Conservation (phyloP, 2,113 vertebrate genomes). For the Camelus bactrianus region DNA sequence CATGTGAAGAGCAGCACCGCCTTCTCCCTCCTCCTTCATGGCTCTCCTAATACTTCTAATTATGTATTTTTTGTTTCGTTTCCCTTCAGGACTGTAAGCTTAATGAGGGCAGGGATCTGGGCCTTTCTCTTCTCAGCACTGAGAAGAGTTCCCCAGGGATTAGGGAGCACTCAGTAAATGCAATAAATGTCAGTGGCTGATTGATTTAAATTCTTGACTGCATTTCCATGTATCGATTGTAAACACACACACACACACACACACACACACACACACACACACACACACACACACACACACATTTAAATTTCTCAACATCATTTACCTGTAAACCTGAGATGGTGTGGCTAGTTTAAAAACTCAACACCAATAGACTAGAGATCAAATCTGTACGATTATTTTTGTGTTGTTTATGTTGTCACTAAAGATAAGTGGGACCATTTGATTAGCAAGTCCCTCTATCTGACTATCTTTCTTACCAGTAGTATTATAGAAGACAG, state of each 20-base stretch:
- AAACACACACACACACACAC: background rate
- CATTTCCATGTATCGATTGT: background rate
- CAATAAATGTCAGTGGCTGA: background rate
- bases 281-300: background rate
- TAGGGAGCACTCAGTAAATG: background rate
- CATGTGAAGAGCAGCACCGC: background rate
- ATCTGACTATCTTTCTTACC: background rate
- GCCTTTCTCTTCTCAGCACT: background rate
- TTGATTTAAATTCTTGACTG: background rate
- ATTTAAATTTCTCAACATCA: background rate
- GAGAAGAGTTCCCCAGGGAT: background rate
- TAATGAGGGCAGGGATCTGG: background rate
- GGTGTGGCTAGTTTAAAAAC: background rate
- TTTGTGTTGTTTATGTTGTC: slow-evolving; percentile 14
- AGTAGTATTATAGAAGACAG: background rate
- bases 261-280: too few species aligned
- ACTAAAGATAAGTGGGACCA: background rate
- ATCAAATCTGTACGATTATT: background rate
- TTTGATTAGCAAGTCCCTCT: background rate
- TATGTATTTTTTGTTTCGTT: background rate
- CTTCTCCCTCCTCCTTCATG: background rate
- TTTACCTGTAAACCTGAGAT: background rate
- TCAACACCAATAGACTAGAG: background rate
- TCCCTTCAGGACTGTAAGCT: background rate
- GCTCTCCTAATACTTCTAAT: background rate